A percentile compares a stretch with the other conserved stretches of the same genome.
phyloP scores from a whole-genome alignment of 2,888 invertebrate genomes.

The Fragum sueziense region DNA sequence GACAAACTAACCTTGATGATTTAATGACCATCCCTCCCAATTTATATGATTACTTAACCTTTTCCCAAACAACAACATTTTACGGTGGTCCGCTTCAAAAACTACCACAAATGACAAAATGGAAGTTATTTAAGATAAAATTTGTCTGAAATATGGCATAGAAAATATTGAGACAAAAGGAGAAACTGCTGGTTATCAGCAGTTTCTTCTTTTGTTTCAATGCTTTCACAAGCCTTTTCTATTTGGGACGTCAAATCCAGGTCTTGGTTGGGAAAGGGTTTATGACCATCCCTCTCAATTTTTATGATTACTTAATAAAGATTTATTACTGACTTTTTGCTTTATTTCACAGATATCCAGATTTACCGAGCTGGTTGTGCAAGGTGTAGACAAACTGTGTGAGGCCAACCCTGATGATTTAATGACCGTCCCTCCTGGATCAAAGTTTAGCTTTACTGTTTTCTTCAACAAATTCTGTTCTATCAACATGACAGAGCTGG shows the following conservation, averaged over 20 bases:
- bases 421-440: slow-evolving; percentile 60
- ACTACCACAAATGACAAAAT: too few relatives aligned
- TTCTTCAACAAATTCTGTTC: slow-evolving; percentile 66
- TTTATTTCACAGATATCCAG: slow-evolving; percentile 36
- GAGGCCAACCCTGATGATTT: slow-evolving; percentile 51
- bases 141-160: too few relatives aligned
- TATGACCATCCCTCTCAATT: not conserved
- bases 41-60: too few relatives aligned
- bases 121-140: too few relatives aligned
- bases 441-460: slow-evolving; percentile 54
- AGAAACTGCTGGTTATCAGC: too few relatives aligned
- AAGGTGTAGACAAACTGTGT: slow-evolving; percentile 63
- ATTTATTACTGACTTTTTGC: not conserved
- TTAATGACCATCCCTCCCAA: not conserved
- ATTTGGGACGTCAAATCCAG: too few relatives aligned
- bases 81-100: too few relatives aligned
- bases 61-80: too few relatives aligned
- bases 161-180: too few relatives aligned
- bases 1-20: not conserved
- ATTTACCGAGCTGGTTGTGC: slow-evolving; percentile 43
- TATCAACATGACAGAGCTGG: slow-evolving; percentile 57
- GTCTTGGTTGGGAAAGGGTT: too few relatives aligned
- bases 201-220: too few relatives aligned
- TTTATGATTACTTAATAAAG: not conserved
- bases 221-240: too few relatives aligned